phyloP scores from a whole-genome alignment of 2,888 invertebrate species.

The Atethmia centrago region DNA sequence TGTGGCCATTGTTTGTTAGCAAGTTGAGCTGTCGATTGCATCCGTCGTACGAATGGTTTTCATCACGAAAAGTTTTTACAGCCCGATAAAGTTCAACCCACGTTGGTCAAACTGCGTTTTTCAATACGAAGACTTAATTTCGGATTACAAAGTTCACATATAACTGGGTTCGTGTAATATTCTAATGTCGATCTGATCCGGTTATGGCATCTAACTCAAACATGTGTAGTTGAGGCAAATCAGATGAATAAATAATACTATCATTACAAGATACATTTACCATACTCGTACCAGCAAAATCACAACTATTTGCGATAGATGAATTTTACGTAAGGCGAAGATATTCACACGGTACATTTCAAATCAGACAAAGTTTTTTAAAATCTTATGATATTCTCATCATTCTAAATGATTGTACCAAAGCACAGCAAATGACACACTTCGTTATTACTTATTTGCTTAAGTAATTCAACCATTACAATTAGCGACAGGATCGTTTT shows the following conservation, averaged over 20 bases:
- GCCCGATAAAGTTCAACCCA: neutral
- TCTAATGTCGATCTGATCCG: neutral
- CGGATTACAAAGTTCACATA: neutral
- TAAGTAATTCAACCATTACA: conserved; percentile 12
- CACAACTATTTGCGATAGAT: too few species aligned
- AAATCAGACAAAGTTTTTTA: neutral
- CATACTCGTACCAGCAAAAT: neutral
- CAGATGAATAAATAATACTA: conserved; percentile 2
- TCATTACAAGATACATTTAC: neutral
- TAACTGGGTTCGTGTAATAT: neutral
- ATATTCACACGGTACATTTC: neutral
- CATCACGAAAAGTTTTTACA: conserved; percentile 11
- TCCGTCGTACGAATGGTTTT: conserved; percentile 18
- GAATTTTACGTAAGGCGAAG: neutral
- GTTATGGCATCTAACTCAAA: neutral
- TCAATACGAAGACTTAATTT: neutral
- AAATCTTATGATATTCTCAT: too few species aligned
- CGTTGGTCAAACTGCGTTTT: neutral
- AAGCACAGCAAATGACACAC: neutral
- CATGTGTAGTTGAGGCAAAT: neutral
- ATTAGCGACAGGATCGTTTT: neutral
- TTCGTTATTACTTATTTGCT: neutral
- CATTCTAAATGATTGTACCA: neutral
- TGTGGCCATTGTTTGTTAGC: conserved; percentile 34
- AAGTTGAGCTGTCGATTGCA: conserved; percentile 43